Percentiles rank a stretch among this genome's conserved stretches.
Evolutionary conservation across 2,888 invertebrate genomes (phyloP).

Genomic region (Heliconius ethilla): DNA sequence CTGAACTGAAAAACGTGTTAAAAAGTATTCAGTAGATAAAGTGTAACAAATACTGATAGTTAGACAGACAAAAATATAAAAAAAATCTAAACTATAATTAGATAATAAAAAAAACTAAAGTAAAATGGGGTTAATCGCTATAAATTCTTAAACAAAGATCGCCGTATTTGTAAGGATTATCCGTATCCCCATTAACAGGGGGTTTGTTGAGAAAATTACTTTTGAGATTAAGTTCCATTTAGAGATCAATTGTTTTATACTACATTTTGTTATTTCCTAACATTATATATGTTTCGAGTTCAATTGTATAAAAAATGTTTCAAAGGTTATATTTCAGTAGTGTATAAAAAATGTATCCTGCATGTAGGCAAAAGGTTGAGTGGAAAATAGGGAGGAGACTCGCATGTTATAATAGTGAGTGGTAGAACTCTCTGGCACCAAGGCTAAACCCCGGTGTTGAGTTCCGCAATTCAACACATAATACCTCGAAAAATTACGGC

Average conservation of each 20-base stretch:
- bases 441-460: too few relatives aligned
- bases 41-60: background rate
- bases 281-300: background rate
- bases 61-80: background rate
- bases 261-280: background rate
- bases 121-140: background rate
- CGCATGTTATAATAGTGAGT: too few relatives aligned
- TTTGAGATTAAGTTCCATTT: constrained; percentile 17
- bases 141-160: constrained; percentile 16
- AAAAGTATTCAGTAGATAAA: background rate
- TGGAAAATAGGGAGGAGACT: too few relatives aligned
- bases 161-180: constrained; percentile 26
- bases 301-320: too few relatives aligned
- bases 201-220: constrained; percentile 28
- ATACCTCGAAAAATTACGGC: too few relatives aligned
- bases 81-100: constrained; percentile 1
- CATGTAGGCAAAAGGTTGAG: too few relatives aligned
- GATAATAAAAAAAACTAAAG: background rate
- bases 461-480: too few relatives aligned
- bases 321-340: too few relatives aligned
- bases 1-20: background rate
- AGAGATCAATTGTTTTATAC: background rate
- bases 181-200: constrained; percentile 25
- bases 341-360: too few relatives aligned
- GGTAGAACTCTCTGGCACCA: too few relatives aligned